These are phyloP conservation scores for Gopherus evgoodei DNA, from an alignment of 2,113 vertebrate species.

Conservation along the genomic window DNA sequence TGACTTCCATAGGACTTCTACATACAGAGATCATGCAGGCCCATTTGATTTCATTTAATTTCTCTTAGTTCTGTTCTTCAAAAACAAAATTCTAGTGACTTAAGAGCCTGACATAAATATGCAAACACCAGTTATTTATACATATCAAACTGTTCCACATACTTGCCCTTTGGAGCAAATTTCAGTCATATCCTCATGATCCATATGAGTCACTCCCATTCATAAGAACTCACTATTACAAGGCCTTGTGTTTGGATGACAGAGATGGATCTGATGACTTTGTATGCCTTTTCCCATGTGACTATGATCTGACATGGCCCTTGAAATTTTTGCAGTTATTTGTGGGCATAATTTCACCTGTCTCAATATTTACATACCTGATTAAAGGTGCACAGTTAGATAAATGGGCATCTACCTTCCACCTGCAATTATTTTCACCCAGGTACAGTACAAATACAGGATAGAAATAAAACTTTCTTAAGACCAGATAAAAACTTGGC, in stretches of 20 bases:
- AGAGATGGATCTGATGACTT: background rate
- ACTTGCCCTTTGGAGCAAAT: conserved; percentile 11
- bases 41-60: background rate
- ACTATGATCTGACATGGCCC: background rate
- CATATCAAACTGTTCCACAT: background rate
- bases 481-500: background rate
- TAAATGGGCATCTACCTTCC: background rate
- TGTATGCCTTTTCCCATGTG: background rate
- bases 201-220: background rate
- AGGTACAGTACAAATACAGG: background rate
- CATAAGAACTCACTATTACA: background rate
- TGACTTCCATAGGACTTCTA: background rate
- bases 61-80: background rate
- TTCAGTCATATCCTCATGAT: background rate
- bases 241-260: background rate
- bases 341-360: background rate
- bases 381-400: background rate
- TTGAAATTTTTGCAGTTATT: background rate
- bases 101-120: background rate
- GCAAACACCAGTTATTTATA: background rate
- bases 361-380: background rate
- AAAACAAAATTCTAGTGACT: background rate
- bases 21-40: background rate
- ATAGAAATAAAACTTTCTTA: background rate
- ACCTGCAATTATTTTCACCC: background rate